A percentile compares a stretch with the other conserved stretches of the same genome.
Evolutionary conservation across 2,113 vertebrate species (phyloP).

Genomic region (Ancistrus triradiatus): DNA sequence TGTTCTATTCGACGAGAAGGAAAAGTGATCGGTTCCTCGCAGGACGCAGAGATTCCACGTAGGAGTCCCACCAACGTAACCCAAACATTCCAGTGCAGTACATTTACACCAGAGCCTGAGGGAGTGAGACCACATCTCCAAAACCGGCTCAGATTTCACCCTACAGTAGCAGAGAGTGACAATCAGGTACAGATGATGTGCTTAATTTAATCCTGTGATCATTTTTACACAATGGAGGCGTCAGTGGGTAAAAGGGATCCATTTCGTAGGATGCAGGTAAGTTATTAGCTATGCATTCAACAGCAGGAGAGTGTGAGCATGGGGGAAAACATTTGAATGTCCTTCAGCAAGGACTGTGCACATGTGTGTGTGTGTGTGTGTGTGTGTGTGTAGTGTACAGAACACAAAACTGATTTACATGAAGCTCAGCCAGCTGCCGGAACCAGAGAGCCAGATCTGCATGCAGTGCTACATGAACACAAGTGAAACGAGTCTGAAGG

Average conservation of each 20-base stretch:
- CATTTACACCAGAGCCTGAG: slow-evolving; percentile 13
- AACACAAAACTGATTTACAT: too few relatives aligned
- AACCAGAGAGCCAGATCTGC: too few relatives aligned
- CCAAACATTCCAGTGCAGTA: slow-evolving; percentile 19
- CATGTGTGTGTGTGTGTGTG: too few relatives aligned
- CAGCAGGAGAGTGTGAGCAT: not conserved
- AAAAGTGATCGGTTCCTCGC: not conserved
- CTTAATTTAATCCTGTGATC: slow-evolving; percentile 22
- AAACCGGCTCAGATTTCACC: slow-evolving; percentile 21
- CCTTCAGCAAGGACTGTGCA: not conserved
- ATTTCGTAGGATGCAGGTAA: too few relatives aligned
- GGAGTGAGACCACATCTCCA: slow-evolving; percentile 1
- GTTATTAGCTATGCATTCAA: too few relatives aligned
- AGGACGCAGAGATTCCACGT: slow-evolving; percentile 10
- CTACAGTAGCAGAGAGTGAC: slow-evolving; percentile 9
- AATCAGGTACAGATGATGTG: too few relatives aligned
- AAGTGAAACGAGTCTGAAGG: not conserved
- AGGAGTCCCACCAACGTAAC: slow-evolving; percentile 15
- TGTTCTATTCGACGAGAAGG: slow-evolving; percentile 5
- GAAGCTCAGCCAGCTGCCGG: too few relatives aligned
- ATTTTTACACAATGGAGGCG: too few relatives aligned
- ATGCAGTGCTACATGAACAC: too few relatives aligned
- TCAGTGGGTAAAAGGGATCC: too few relatives aligned
- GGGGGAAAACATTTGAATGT: not conserved
- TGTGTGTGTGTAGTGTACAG: too few relatives aligned